These are phyloP conservation scores for Delphinus delphis DNA, from an alignment of 2,113 vertebrate species.

Conservation along the genomic window DNA sequence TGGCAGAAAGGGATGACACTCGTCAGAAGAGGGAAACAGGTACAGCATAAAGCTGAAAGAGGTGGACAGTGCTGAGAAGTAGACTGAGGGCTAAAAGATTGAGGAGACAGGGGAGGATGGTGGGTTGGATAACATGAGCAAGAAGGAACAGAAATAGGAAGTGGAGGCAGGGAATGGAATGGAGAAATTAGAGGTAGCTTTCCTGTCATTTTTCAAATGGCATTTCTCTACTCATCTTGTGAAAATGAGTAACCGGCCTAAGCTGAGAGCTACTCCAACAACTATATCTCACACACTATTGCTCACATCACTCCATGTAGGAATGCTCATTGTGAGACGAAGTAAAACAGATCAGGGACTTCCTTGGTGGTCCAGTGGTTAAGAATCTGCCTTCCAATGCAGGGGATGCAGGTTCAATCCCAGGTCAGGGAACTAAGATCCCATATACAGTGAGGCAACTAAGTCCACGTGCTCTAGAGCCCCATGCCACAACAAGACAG, in stretches of 20 bases:
- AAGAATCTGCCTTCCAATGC: too few species aligned
- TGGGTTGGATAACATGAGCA: rapidly evolving
- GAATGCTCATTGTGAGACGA: background rate
- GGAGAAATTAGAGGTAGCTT: background rate
- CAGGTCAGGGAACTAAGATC: too few species aligned
- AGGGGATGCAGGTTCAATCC: too few species aligned
- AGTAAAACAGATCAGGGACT: background rate
- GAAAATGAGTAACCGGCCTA: background rate
- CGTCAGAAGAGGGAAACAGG: background rate
- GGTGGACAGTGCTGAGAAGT: rapidly evolving
- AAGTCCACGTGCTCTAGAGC: too few species aligned
- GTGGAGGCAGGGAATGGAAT: too few species aligned
- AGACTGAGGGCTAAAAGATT: background rate
- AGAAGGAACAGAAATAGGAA: background rate
- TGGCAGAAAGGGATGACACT: background rate
- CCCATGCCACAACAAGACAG: too few species aligned
- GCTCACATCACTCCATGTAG: background rate
- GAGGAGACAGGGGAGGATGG: background rate
- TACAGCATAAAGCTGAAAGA: background rate
- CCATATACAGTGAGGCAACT: too few species aligned
- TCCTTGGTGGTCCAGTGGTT: too few species aligned
- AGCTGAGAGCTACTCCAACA: background rate
- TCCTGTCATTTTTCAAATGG: background rate
- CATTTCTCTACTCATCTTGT: background rate
- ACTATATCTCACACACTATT: background rate